Evolutionary conservation across 2,113 vertebrate species (phyloP).

Genomic region (Neolamprologus fasciatus): DNA sequence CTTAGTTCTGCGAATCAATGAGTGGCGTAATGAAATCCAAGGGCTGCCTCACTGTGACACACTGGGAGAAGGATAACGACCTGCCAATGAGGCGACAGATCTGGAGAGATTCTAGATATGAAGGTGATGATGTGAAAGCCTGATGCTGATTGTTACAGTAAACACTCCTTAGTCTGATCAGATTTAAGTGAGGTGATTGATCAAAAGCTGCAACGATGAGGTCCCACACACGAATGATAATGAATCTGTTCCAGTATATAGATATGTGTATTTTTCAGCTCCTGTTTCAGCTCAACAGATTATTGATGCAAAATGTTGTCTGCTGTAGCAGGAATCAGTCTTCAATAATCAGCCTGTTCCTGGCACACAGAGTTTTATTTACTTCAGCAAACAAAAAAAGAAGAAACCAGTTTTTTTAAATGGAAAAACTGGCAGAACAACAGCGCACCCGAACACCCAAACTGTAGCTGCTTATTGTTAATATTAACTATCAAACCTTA

Average conservation of each 20-base stretch:
- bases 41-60: background rate
- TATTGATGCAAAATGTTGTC: background rate
- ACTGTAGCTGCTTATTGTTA: background rate
- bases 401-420: background rate
- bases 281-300: background rate
- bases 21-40: constrained; percentile 6
- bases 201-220: background rate
- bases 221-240: background rate
- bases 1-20: constrained; percentile 45
- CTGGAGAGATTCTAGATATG: background rate
- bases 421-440: background rate
- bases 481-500: background rate
- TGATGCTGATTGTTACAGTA: background rate
- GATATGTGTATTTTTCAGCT: background rate
- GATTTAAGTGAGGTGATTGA: background rate
- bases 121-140: background rate
- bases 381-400: background rate
- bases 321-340: background rate
- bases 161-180: background rate
- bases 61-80: background rate
- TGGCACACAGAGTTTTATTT: background rate
- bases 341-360: background rate
- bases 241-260: background rate
- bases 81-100: background rate
- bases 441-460: background rate